Percentiles rank a stretch among this genome's conserved stretches.
phyloP scores from a whole-genome alignment of 1,140 invertebrate genomes.

The Diuraphis noxia region DNA sequence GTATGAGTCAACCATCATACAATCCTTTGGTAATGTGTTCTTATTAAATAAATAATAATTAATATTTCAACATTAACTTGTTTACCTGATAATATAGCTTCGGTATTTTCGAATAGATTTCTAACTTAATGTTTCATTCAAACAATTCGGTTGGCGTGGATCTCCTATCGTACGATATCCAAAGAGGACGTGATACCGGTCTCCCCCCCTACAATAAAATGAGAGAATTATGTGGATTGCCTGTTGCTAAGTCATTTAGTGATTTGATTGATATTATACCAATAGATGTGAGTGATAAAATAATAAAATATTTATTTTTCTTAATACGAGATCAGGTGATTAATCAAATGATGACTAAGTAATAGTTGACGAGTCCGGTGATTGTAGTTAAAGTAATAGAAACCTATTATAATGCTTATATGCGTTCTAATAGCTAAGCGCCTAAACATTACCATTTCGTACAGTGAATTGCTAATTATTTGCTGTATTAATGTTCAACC shows the following conservation, averaged over 20 bases:
- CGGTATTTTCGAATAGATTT: constrained; percentile 34
- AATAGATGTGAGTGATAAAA: constrained; percentile 61
- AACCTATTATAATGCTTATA: background rate
- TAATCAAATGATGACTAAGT: too few species aligned
- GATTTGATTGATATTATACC: constrained; percentile 56
- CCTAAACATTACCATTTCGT: background rate
- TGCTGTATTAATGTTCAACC: background rate
- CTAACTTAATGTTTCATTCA: constrained; percentile 62
- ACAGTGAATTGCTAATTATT: background rate
- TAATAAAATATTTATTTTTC: background rate
- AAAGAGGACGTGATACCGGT: constrained; percentile 87
- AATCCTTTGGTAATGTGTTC: background rate
- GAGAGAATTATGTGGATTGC: constrained; percentile 76
- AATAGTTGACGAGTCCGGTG: too few species aligned
- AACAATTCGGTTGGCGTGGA: constrained; percentile 80
- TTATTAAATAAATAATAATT: background rate
- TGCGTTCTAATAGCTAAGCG: background rate
- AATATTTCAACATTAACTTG: background rate
- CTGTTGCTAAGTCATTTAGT: constrained; percentile 66
- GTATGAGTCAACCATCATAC: constrained; percentile 37
- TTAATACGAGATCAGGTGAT: background rate
- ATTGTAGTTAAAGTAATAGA: background rate
- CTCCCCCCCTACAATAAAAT: constrained; percentile 79
- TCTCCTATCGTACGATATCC: constrained; percentile 82
- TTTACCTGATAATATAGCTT: background rate